Base-by-base conservation (phyloP, 35 echinoderm and acorn worm species). In the Stichopus chloronotus region DNA sequence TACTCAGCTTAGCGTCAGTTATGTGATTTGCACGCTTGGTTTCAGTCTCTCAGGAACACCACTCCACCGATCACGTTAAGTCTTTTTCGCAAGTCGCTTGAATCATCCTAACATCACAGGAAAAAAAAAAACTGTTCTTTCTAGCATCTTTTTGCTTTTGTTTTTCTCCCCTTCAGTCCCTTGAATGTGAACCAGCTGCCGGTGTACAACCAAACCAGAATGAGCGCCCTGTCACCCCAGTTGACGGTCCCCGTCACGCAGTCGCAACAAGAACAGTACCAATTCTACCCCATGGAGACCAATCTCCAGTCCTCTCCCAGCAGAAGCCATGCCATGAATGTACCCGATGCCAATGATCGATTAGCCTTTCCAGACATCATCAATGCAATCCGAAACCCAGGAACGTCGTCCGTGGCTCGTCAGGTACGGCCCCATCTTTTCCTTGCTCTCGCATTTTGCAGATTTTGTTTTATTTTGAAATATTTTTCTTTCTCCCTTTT, bases 311-410 rank as follows among this genome's bases (percentile, higher is more conserved):
- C 80, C 4, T 53, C 82, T 58, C 21, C 82, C 58, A 19, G 61
- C 19, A 74, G 69, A 20, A 20, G 19, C 7, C 82, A 85, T 58
- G 52, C 19, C 7, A 57, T 58, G 55, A 85, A 23, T 23, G 2
- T 85, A 58, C 82, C 57, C 4, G 17, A 74, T 9, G 82, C 7
- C 2, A 20, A n/a, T 57, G 82, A 85, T 57, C 55, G 56, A 5
- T 8, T 85, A 6, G 82, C 82, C 22, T 85, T 85, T 58, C 82
- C 82, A 17, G 17, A 58, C 19, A 85, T 85, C 14, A 60, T 85
- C 82, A 25, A 85, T 23, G 55, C 82, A 5, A 85, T 58, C 17
- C 55, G 82, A 58, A 85, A 58, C 16, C 82, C 55, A 85, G 52
- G 82, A 20, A 20, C 13, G 56, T 56, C 20, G 2, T 58, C 82